Percentiles rank a stretch among this genome's conserved stretches.
These are phyloP conservation scores for Tyrannus savana DNA, from an alignment of 2,113 vertebrate species.

Conservation along the genomic window DNA sequence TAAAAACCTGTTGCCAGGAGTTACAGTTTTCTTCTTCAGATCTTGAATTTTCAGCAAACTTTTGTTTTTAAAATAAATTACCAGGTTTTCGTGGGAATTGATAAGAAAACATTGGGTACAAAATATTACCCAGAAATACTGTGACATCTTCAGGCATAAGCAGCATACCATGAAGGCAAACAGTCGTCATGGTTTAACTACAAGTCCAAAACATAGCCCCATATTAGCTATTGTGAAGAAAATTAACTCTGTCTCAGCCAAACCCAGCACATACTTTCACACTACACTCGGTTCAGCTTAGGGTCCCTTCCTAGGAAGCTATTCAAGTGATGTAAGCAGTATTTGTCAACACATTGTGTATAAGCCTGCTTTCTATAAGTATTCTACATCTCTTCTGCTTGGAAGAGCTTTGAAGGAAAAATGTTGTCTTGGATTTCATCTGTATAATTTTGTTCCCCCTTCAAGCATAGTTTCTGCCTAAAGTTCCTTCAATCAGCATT, in stretches of 20 bases:
- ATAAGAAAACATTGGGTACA: not conserved
- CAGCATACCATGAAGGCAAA: not conserved
- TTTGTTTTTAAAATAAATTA: not conserved
- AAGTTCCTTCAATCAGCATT: constrained; percentile 47
- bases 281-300: not conserved
- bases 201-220: not conserved
- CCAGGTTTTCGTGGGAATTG: not conserved
- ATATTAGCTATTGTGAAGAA: not conserved
- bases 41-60: not conserved
- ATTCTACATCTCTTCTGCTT: not conserved
- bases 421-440: constrained; percentile 9
- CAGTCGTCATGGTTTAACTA: not conserved
- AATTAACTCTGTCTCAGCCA: not conserved
- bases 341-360: not conserved
- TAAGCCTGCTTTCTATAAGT: not conserved
- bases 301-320: not conserved
- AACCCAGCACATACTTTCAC: not conserved
- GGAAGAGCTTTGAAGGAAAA: constrained; percentile 11
- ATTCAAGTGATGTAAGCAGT: not conserved
- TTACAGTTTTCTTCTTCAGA: not conserved
- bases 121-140: not conserved
- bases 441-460: not conserved
- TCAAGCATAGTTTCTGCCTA: not conserved
- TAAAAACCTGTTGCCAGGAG: not conserved
- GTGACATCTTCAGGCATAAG: not conserved